These are phyloP conservation scores for Peromyscus aztecus DNA, from an alignment of 2,797 vertebrate genomes.

Conservation along the genomic window DNA sequence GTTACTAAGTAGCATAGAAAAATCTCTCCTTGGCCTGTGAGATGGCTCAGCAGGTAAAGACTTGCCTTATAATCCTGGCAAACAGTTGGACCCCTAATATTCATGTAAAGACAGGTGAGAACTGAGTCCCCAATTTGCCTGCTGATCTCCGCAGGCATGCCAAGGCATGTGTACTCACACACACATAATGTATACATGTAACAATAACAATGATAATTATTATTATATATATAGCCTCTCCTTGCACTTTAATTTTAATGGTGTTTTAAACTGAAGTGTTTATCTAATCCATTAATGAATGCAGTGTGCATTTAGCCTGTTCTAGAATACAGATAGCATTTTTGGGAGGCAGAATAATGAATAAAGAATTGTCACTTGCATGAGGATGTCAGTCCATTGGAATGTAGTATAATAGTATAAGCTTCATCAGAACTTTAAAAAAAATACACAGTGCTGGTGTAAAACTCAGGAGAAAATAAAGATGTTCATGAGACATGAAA, in stretches of 20 bases:
- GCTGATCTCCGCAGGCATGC: background rate
- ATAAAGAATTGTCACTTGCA: background rate
- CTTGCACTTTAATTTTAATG: background rate
- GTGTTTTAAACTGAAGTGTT: slow-evolving; percentile 3
- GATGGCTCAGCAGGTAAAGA: background rate
- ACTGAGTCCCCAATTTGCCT: background rate
- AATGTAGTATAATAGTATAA: background rate
- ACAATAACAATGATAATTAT: background rate
- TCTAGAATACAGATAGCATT: background rate
- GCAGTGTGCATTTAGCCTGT: background rate
- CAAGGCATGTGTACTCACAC: background rate
- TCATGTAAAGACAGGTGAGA: background rate
- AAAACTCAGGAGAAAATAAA: slow-evolving; percentile 30
- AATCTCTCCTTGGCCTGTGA: background rate
- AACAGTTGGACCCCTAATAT: background rate
- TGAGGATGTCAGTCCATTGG: background rate
- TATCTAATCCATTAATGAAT: background rate
- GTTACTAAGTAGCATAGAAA: background rate
- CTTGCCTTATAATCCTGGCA: background rate
- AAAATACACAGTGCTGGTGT: background rate
- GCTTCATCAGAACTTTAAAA: background rate
- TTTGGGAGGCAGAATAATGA: background rate
- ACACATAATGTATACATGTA: background rate
- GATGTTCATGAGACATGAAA: background rate
- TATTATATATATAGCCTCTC: background rate